A percentile compares a stretch with the other conserved stretches of the same genome.
These are phyloP conservation scores for Dasypolia templi DNA, from an alignment of 2,888 invertebrate genomes.

Conservation along the genomic window DNA sequence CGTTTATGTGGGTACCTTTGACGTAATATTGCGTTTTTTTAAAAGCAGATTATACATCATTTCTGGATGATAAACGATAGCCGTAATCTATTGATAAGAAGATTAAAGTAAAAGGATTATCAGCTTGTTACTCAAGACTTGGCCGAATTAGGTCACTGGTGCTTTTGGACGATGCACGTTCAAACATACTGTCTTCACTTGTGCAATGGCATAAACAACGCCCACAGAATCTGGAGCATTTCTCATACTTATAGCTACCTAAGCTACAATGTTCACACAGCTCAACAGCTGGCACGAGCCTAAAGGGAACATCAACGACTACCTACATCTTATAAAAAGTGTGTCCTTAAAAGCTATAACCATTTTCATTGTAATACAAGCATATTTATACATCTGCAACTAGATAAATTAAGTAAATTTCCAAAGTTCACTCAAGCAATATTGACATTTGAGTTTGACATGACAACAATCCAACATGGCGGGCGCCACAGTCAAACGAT, in stretches of 20 bases:
- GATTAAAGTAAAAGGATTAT: conserved; percentile 45
- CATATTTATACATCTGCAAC: not conserved
- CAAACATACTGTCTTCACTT: conserved; percentile 40
- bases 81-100: conserved; percentile 38
- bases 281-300: not conserved
- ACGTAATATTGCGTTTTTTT: not conserved
- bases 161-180: conserved; percentile 27
- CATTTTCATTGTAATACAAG: no score
- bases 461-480: conserved; percentile 17
- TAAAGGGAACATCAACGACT: no score
- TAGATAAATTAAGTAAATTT: not conserved
- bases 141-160: conserved; percentile 44
- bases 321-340: not conserved
- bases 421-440: conserved; percentile 8
- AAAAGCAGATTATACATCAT: conserved; percentile 1
- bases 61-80: conserved; percentile 26
- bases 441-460: conserved; percentile 12
- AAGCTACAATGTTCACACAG: no score
- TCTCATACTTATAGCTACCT: not conserved
- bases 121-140: conserved; percentile 28
- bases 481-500: conserved; percentile 12
- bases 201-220: conserved; percentile 46
- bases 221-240: conserved; percentile 41
- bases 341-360: not conserved
- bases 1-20: not conserved